Conservation (phyloP, 2,797 vertebrate species). For the Nyctibius grandis region DNA sequence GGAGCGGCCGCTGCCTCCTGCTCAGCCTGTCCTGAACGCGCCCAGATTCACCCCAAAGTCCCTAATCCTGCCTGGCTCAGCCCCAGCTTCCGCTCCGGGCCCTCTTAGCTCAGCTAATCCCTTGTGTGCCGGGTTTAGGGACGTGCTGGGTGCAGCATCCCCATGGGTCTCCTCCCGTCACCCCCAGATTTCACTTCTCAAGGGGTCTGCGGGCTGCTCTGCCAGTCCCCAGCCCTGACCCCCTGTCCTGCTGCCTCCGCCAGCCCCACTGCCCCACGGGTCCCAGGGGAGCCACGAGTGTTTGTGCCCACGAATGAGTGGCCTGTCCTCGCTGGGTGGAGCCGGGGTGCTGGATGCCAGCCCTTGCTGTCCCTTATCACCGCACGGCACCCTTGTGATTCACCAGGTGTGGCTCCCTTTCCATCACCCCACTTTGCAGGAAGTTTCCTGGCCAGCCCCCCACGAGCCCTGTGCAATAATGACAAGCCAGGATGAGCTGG, state of each 20-base stretch:
- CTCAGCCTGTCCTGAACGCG: neutral
- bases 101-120: slow-evolving; percentile 23
- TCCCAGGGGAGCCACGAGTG: neutral
- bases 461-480: neutral
- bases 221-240: neutral
- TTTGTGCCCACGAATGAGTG: neutral
- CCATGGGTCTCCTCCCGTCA: neutral
- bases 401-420: slow-evolving; percentile 65
- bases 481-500: slow-evolving; percentile 40
- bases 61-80: slow-evolving; percentile 50
- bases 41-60: slow-evolving; percentile 46
- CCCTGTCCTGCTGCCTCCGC: neutral
- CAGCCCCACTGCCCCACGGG: neutral
- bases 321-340: neutral
- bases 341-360: slow-evolving; percentile 1
- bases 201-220: neutral
- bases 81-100: slow-evolving; percentile 25
- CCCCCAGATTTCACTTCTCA: neutral
- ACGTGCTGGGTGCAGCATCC: neutral
- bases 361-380: neutral
- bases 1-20: neutral
- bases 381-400: slow-evolving; percentile 58
- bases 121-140: neutral
- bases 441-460: slow-evolving; percentile 55
- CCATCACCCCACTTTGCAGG: slow-evolving; percentile 55